A percentile compares a stretch with the other conserved stretches of the same genome.
Evolutionary conservation across 2,113 vertebrate species (phyloP).

Genomic region (Oreochromis tanganicae): DNA sequence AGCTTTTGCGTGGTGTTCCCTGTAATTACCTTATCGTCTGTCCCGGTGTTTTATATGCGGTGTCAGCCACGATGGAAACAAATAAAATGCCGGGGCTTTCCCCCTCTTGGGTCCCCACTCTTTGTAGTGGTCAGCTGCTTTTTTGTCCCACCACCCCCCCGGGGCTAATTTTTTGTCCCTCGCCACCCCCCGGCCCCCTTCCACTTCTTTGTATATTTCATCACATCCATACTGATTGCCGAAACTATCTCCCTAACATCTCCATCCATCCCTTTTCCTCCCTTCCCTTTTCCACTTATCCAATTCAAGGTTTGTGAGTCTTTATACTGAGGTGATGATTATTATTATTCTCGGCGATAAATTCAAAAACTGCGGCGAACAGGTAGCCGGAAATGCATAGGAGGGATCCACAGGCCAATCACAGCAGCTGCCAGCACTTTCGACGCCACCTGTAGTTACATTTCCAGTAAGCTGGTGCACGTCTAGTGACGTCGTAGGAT

Average conservation of each 20-base stretch:
- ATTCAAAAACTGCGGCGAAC: neutral
- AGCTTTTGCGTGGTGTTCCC: neutral
- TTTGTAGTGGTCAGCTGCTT: neutral
- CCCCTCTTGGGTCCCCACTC: neutral
- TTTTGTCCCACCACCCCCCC: neutral
- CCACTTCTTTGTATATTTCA: neutral
- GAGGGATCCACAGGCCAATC: neutral
- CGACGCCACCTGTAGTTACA: neutral
- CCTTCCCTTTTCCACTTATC: neutral
- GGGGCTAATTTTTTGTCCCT: neutral
- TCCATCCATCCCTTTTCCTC: neutral
- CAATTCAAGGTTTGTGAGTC: neutral
- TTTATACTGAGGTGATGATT: accelerated
- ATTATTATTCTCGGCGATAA: neutral
- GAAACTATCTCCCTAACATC: neutral
- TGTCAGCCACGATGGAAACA: neutral
- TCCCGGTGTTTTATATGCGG: neutral
- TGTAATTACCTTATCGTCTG: neutral
- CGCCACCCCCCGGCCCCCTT: neutral
- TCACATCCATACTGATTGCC: neutral
- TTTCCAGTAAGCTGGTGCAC: neutral
- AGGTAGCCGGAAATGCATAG: neutral
- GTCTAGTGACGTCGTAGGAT: neutral
- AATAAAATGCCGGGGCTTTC: neutral
- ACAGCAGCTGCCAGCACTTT: neutral